Percentiles rank a stretch among this genome's conserved stretches.
Evolutionary conservation across 2,888 invertebrate species (phyloP).

Genomic region (Sphaeridia pumilis): DNA sequence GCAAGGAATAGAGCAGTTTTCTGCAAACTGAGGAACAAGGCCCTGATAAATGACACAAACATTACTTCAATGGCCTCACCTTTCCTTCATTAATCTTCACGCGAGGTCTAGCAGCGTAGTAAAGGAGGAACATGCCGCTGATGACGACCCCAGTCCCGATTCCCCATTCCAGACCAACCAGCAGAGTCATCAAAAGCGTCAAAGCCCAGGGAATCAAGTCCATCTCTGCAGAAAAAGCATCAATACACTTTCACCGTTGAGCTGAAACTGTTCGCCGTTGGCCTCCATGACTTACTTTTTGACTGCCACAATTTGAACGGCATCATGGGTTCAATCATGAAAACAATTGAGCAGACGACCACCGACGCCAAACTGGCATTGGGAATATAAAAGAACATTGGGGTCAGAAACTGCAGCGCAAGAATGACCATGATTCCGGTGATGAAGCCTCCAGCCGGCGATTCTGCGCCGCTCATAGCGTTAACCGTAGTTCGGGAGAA

Average conservation of each 20-base stretch:
- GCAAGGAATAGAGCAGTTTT: neutral
- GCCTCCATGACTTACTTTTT: slow-evolving; percentile 51
- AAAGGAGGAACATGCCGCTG: slow-evolving; percentile 62
- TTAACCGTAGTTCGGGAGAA: slow-evolving; percentile 28
- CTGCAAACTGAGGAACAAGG: too few species aligned
- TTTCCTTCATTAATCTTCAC: slow-evolving; percentile 58
- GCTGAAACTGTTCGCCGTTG: neutral
- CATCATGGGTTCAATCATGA: slow-evolving; percentile 59
- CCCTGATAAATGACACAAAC: too few species aligned
- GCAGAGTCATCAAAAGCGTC: slow-evolving; percentile 72
- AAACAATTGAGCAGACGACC: slow-evolving; percentile 75
- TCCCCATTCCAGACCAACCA: slow-evolving; percentile 71
- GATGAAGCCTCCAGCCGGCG: slow-evolving; percentile 36
- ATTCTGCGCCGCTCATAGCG: slow-evolving; percentile 25
- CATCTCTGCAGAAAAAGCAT: slow-evolving; percentile 50
- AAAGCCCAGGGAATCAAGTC: slow-evolving; percentile 71
- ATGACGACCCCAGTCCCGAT: slow-evolving; percentile 69
- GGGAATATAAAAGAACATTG: slow-evolving; percentile 76
- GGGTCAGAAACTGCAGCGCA: slow-evolving; percentile 70
- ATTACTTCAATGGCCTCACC: slow-evolving; percentile 43
- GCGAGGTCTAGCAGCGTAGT: slow-evolving; percentile 68
- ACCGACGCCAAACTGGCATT: slow-evolving; percentile 66
- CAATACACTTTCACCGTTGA: neutral
- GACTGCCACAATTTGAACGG: slow-evolving; percentile 67
- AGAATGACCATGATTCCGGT: slow-evolving; percentile 64